phyloP scores from a whole-genome alignment of 2,888 invertebrate genomes.

The Petrolisthes cinctipes region DNA sequence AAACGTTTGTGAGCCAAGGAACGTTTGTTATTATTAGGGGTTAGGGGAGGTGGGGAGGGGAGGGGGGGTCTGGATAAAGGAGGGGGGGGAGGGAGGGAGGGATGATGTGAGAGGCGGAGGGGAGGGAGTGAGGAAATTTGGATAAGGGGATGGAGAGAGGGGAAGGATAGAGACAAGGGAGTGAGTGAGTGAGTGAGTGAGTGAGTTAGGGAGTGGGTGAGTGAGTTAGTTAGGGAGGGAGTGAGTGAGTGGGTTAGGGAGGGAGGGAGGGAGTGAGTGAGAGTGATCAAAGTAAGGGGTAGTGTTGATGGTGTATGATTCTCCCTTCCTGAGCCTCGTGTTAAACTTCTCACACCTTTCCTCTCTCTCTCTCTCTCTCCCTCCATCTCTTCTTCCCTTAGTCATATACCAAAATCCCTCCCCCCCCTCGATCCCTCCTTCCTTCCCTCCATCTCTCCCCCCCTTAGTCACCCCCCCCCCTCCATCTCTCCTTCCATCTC shows the following conservation, averaged over 20 bases:
- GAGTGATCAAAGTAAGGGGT: too few relatives aligned
- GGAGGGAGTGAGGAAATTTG: neutral
- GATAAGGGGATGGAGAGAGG: neutral
- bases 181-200: neutral
- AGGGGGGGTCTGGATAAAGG: neutral
- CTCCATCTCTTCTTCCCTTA: neutral
- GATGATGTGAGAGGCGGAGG: neutral
- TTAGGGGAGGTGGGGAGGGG: conserved; percentile 1
- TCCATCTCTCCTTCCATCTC: neutral
- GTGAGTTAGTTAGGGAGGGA: too few relatives aligned
- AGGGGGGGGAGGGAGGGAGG: conserved; percentile 4
- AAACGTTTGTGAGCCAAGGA: too few relatives aligned
- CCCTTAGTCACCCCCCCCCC: neutral
- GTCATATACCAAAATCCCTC: too few relatives aligned
- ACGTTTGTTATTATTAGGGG: too few relatives aligned
- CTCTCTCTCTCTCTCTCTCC: neutral
- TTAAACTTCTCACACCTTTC: neutral
- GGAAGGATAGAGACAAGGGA: neutral
- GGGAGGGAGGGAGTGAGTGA: too few relatives aligned
- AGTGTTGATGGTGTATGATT: too few relatives aligned
- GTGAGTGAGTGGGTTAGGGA: neutral
- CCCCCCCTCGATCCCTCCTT: neutral
- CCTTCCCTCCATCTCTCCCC: neutral
- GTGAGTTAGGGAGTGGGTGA: neutral
- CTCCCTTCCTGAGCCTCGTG: too few relatives aligned